Evolutionary conservation across 2,888 invertebrate genomes (phyloP).

Genomic region (Zeuzera pyrina): DNA sequence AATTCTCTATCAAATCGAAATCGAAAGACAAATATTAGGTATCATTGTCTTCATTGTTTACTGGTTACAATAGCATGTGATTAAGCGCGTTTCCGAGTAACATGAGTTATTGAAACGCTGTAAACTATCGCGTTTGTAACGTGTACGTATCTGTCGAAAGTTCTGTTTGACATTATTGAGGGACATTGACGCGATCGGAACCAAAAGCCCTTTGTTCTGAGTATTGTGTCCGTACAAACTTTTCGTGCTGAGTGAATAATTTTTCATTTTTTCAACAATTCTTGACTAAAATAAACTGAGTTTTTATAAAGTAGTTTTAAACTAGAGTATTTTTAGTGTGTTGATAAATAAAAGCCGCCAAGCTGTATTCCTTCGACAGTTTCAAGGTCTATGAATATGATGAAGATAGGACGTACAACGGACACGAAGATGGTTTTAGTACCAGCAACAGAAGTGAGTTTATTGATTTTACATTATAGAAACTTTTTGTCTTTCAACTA

Average conservation of each 20-base stretch:
- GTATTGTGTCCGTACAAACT: too few relatives aligned
- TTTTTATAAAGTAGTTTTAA: too few relatives aligned
- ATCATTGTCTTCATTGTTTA: conserved; percentile 37
- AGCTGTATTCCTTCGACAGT: conserved; percentile 71
- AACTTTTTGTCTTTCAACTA: too few relatives aligned
- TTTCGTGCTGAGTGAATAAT: too few relatives aligned
- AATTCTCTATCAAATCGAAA: background rate
- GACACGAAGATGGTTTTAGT: conserved; percentile 57
- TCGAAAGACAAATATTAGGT: conserved; percentile 16
- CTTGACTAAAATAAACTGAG: too few relatives aligned
- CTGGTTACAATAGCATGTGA: conserved; percentile 44
- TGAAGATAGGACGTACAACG: conserved; percentile 54
- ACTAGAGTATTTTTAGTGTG: conserved; percentile 20
- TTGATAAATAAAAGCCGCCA: conserved; percentile 42
- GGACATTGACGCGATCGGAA: conserved; percentile 17
- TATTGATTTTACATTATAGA: conserved; percentile 1
- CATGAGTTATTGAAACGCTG: conserved; percentile 34
- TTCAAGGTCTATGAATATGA: conserved; percentile 68
- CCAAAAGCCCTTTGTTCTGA: conserved; percentile 12
- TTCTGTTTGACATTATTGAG: background rate
- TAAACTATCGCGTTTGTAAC: conserved; percentile 20
- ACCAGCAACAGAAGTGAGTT: conserved; percentile 60
- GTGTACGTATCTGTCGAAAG: conserved; percentile 8
- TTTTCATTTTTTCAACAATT: too few relatives aligned
- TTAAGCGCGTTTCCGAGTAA: conserved; percentile 41